phyloP scores from a whole-genome alignment of 2,888 invertebrate species.

The Chloroclystis v-ata region DNA sequence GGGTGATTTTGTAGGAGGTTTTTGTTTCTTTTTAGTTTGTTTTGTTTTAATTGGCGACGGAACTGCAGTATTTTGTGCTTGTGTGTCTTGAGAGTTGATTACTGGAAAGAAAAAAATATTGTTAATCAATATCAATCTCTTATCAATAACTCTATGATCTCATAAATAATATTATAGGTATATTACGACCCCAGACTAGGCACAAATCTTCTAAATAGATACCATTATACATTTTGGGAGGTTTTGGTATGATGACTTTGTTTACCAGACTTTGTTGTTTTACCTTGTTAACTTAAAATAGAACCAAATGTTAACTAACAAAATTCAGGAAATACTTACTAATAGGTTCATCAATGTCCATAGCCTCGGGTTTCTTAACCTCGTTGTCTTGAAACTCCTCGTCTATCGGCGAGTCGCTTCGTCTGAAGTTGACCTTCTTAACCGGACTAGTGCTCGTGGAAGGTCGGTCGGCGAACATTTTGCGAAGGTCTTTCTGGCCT shows the following conservation, averaged over 20 bases:
- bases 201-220: too few species aligned
- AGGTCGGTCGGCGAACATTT: conserved; percentile 46
- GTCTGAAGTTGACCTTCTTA: conserved; percentile 18
- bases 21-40: conserved; percentile 50
- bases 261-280: too few species aligned
- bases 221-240: too few species aligned
- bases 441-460: conserved; percentile 35
- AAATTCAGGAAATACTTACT: too few species aligned
- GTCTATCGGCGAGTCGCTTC: conserved; percentile 33
- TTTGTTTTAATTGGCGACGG: conserved; percentile 32
- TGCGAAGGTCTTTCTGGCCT: conserved; percentile 59
- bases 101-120: conserved; percentile 37
- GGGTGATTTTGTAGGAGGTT: conserved; percentile 45
- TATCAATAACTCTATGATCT: too few species aligned
- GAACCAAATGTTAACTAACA: too few species aligned
- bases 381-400: conserved; percentile 39
- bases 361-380: conserved; percentile 6
- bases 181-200: too few species aligned
- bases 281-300: too few species aligned
- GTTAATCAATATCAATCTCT: too few species aligned
- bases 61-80: conserved; percentile 31
- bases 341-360: conserved; percentile 9
- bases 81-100: conserved; percentile 42
- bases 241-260: too few species aligned
- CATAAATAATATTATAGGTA: too few species aligned